Percentiles rank a stretch among this genome's conserved stretches.
These are phyloP conservation scores for Callospermophilus lateralis DNA, from an alignment of 2,113 vertebrate genomes.

Conservation along the genomic window DNA sequence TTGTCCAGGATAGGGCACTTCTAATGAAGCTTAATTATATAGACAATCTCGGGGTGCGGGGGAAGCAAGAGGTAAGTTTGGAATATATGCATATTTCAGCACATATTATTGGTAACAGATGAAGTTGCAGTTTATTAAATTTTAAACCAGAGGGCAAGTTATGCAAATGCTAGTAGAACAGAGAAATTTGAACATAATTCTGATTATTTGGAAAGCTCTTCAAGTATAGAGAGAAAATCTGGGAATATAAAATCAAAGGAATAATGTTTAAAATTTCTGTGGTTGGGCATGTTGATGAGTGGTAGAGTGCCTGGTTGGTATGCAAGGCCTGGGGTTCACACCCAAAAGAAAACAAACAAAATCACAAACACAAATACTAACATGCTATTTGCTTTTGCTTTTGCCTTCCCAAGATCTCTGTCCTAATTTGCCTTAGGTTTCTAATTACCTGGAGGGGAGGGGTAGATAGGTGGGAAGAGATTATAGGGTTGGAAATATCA, in stretches of 20 bases:
- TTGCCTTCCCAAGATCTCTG: neutral
- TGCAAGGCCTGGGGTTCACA: neutral
- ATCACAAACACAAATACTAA: neutral
- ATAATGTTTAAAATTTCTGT: neutral
- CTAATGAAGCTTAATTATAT: constrained; percentile 47
- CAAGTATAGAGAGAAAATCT: neutral
- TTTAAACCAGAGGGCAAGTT: constrained; percentile 59
- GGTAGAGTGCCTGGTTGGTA: neutral
- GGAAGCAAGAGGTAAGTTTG: constrained; percentile 10
- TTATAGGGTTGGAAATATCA: neutral
- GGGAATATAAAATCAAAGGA: neutral
- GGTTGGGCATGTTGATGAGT: neutral
- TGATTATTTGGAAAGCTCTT: constrained; percentile 57
- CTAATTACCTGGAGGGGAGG: neutral
- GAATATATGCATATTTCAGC: constrained; percentile 50
- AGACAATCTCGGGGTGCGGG: neutral
- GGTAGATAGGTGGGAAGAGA: neutral
- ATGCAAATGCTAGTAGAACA: constrained; percentile 30
- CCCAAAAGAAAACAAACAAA: neutral
- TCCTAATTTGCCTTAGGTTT: neutral
- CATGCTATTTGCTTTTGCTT: neutral
- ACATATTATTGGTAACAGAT: constrained; percentile 52
- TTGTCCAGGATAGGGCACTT: constrained; percentile 54
- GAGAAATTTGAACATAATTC: constrained; percentile 47
- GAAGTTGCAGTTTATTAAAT: constrained; percentile 62